Evolutionary conservation across 2,113 vertebrate genomes (phyloP).

Genomic region (Melanocharis versteri): DNA sequence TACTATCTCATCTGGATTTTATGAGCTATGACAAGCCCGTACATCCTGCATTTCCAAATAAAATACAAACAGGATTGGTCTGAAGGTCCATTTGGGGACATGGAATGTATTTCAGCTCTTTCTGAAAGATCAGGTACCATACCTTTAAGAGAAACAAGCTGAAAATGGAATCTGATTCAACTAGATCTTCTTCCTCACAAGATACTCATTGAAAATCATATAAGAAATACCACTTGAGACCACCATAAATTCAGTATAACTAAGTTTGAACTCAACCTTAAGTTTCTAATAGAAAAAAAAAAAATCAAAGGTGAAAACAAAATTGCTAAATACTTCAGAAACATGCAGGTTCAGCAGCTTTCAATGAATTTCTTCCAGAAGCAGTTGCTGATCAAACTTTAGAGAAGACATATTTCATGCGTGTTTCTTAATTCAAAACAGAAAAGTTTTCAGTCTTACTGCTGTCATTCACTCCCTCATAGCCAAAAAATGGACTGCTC

Average conservation of each 20-base stretch:
- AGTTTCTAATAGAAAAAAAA: neutral
- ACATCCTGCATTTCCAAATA: neutral
- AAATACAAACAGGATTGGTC: neutral
- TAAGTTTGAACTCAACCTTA: neutral
- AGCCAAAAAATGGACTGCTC: neutral
- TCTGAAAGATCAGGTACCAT: neutral
- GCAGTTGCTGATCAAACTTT: neutral
- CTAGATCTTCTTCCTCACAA: neutral
- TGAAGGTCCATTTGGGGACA: neutral
- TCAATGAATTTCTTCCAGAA: neutral
- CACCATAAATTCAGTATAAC: neutral
- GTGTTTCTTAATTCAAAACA: neutral
- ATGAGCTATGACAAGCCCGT: neutral
- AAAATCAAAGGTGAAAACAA: neutral
- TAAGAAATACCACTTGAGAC: neutral
- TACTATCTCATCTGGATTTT: neutral
- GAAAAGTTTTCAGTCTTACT: neutral
- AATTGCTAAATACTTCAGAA: conserved; percentile 19
- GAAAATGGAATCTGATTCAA: neutral
- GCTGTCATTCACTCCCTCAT: neutral
- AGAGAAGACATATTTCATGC: neutral
- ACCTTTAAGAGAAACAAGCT: neutral
- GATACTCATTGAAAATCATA: neutral
- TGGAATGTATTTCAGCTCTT: neutral
- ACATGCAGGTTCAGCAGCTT: neutral